A percentile compares a stretch with the other conserved stretches of the same genome.
phyloP scores from a whole-genome alignment of 2,888 invertebrate species.

The Tanypteryx hageni region DNA sequence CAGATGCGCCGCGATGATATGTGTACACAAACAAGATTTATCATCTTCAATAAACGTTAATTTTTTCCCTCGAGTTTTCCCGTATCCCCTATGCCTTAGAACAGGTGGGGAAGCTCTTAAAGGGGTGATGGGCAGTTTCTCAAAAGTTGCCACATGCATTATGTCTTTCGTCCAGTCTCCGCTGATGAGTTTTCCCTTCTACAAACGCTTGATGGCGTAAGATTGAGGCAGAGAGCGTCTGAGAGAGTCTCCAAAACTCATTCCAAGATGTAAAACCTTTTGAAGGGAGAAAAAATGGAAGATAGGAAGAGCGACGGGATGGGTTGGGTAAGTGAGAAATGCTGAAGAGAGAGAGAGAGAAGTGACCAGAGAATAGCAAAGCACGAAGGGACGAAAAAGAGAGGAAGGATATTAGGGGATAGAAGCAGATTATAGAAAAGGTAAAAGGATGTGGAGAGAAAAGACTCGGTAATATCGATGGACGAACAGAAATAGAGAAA shows the following conservation, averaged over 20 bases:
- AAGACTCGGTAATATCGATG: constrained; percentile 5
- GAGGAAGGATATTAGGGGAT: neutral
- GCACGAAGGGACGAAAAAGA: neutral
- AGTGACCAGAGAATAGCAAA: neutral
- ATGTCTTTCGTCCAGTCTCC: neutral
- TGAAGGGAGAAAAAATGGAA: neutral
- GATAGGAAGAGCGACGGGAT: neutral
- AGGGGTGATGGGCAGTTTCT: constrained; percentile 34
- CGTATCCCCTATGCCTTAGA: too few species aligned
- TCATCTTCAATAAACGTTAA: neutral
- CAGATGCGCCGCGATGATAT: neutral
- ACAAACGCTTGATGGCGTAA: neutral
- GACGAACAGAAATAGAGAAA: neutral
- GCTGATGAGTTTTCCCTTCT: constrained; percentile 51
- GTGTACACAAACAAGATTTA: neutral
- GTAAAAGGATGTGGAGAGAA: neutral
- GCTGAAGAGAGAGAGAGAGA: neutral
- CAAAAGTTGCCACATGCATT: neutral
- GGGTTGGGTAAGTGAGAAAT: neutral
- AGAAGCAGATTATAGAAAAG: neutral
- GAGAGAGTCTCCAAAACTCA: constrained; percentile 1
- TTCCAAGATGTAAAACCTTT: constrained; percentile 35
- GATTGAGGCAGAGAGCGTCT: neutral
- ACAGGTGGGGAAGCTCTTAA: neutral
- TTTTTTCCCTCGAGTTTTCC: neutral